Evolutionary conservation across 2,113 vertebrate species (phyloP).

Genomic region (Octodon degus): DNA sequence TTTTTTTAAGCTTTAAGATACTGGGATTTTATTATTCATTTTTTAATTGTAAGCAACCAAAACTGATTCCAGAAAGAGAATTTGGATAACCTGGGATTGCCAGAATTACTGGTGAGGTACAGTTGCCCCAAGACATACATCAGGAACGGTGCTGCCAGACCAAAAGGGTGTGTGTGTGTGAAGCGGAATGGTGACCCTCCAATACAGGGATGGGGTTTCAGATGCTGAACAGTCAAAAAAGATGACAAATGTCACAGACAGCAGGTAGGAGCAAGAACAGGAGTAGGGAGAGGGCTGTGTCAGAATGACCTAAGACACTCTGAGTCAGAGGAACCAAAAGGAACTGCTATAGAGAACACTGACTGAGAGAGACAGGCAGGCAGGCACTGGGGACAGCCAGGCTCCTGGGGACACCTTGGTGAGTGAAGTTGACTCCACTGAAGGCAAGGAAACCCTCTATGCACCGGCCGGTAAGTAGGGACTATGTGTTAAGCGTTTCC

Average conservation of each 20-base stretch:
- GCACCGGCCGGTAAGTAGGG: constrained; percentile 65
- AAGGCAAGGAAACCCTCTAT: not conserved
- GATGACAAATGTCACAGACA: constrained; percentile 70
- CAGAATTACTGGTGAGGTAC: not conserved
- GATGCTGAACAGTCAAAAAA: not conserved
- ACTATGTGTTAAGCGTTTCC: not conserved
- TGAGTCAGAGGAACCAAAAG: constrained; percentile 76
- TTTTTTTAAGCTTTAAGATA: not conserved
- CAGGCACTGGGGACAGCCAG: not conserved
- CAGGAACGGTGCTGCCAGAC: constrained; percentile 9
- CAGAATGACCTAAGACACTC: constrained; percentile 74
- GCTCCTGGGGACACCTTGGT: not conserved
- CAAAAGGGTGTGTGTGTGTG: not conserved
- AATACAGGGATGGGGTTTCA: not conserved
- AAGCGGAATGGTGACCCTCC: not conserved
- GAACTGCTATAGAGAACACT: constrained; percentile 46
- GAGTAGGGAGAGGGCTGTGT: constrained; percentile 64
- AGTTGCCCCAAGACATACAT: not conserved
- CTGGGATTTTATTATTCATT: no score
- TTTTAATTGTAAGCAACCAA: not conserved
- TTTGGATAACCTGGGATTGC: not conserved
- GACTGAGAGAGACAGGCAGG: not conserved
- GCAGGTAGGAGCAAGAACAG: constrained; percentile 73
- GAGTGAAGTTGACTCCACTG: not conserved
- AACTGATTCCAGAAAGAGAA: constrained; percentile 26